Base-by-base conservation (phyloP, 37 sponge, comb jelly and placozoan species). In the Haliclona indistincta region DNA sequence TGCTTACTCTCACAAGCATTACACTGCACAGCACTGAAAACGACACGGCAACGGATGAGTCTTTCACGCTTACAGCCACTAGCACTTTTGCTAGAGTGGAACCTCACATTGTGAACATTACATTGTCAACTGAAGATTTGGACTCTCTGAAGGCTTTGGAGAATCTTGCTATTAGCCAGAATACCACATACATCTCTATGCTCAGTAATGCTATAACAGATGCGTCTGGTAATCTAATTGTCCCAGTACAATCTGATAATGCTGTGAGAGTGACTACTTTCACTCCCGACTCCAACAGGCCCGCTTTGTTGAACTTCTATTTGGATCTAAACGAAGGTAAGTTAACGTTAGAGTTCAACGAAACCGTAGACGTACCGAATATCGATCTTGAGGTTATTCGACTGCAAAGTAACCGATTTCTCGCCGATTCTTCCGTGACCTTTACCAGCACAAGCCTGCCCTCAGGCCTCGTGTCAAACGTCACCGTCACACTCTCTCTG, bases 241-340 rank as follows among this genome's bases (percentile, higher is more conserved):
- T 39, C n/a, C 37, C 45, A 2, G 79, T 94, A 15, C 34, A 41
- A 34, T 8, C 30, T 23, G 42, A 68, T 0, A 56, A 19, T 52
- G 88, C 87, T 26, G 8, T 44, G 25, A 63, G 23, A 33, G 95
- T 70, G 2, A 35, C 30, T 30, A 19, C 13, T 1, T 88, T 75
- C 47, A 69, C 38, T 56, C 44, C 55, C 38, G 94, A 93, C 42
- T 64, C 54, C 26, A 85, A 51, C 38, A 15, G 54, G 6, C 94
- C 94, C 32, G 38, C 38, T 35, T 68, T 93, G 34, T 25, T 0
- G 17, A 29, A 35, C 2, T 93, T 88, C 63, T 56, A 80, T 17
- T 68, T 93, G 44, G 83, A 93, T 68, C 61, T 93, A 20, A 80
- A 93, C 64, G 32, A 44, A n/a, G 93, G 87, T 10, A 60, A 15